Percentiles rank a stretch among this genome's conserved stretches.
Conservation (phyloP, 2,113 vertebrate species). For the Corythaeola cristata region DNA sequence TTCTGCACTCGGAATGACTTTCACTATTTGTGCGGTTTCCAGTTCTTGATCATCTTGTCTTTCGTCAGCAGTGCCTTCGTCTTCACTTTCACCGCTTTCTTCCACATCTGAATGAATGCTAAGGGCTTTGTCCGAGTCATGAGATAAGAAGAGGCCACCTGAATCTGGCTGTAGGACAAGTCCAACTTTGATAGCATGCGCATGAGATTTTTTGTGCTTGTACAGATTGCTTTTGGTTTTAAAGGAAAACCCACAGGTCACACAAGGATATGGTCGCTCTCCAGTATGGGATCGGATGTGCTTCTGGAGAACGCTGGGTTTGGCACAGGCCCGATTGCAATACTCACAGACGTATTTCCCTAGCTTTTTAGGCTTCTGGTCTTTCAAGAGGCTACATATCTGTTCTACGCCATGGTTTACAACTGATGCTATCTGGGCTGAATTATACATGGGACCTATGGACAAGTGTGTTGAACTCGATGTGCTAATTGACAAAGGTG, state of each 20-base stretch:
- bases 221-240: slow-evolving; percentile 99
- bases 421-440: slow-evolving; percentile 84
- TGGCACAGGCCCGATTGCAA: slow-evolving; percentile 93
- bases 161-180: slow-evolving; percentile 89
- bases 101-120: slow-evolving; percentile 90
- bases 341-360: slow-evolving; percentile 97
- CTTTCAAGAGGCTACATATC: slow-evolving; percentile 87
- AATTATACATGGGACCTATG: slow-evolving; percentile 84
- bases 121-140: slow-evolving; percentile 91
- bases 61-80: slow-evolving; percentile 86
- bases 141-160: slow-evolving; percentile 83
- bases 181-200: slow-evolving; percentile 95
- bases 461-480: slow-evolving; percentile 85
- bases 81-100: slow-evolving; percentile 93
- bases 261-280: slow-evolving; percentile 95
- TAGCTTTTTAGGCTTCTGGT: slow-evolving; percentile 96
- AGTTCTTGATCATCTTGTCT: slow-evolving; percentile 78
- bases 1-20: slow-evolving; percentile 77
- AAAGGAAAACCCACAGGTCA: slow-evolving; percentile 98
- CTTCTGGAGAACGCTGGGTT: slow-evolving; percentile 96
- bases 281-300: slow-evolving; percentile 98
- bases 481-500: slow-evolving; percentile 83
- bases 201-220: slow-evolving; percentile 99
- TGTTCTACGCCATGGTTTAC: slow-evolving; percentile 87
- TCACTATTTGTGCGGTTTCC: slow-evolving; percentile 79